Conservation (phyloP, 2,888 invertebrate species). For the Julus scandinavius region DNA sequence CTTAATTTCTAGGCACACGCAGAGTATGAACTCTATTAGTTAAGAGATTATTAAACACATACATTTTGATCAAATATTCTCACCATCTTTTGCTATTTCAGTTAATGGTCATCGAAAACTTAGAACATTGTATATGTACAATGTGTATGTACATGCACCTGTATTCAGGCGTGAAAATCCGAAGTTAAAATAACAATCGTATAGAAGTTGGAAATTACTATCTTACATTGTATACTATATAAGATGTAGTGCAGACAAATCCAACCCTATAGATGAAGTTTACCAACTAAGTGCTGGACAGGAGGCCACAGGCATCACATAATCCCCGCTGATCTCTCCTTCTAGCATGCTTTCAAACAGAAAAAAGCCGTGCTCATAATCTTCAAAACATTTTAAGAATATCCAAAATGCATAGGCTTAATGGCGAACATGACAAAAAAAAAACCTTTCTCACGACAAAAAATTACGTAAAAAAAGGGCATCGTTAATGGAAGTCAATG, state of each 20-base stretch:
- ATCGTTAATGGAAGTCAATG: constrained; percentile 38
- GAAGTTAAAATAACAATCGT: background rate
- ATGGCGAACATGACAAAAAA: background rate
- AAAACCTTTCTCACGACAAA: background rate
- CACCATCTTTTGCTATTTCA: too few species aligned
- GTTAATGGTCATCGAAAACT: background rate
- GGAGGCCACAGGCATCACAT: background rate
- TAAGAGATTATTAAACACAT: too few species aligned
- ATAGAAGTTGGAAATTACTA: background rate
- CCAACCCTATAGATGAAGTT: background rate
- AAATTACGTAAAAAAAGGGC: background rate
- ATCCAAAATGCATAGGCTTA: background rate
- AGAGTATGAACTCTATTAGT: too few species aligned
- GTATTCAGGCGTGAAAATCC: background rate
- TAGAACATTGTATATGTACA: too few species aligned
- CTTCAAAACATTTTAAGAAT: background rate
- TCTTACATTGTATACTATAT: background rate
- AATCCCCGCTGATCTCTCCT: background rate
- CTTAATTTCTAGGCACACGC: too few species aligned
- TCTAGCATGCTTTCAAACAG: background rate
- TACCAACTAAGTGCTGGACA: background rate
- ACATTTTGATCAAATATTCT: too few species aligned
- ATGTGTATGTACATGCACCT: too few species aligned
- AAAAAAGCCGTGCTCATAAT: background rate
- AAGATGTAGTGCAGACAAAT: background rate